Evolutionary conservation across 2,888 invertebrate species (phyloP), one percentile per base, ranked within the genome.

Genomic region (Brenthis ino): DNA sequence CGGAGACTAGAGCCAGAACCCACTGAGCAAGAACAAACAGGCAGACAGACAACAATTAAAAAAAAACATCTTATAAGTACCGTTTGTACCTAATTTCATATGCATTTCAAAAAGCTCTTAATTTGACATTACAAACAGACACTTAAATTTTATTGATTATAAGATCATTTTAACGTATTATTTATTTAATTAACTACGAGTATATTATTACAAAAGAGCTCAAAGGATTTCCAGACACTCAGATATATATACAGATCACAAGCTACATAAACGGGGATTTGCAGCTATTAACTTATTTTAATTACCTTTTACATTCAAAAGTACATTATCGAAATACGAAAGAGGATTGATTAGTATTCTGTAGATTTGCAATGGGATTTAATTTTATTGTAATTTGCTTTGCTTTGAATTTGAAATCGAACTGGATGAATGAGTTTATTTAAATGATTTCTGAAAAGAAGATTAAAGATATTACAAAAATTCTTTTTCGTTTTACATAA

Each of bases 201-300:
- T 33, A 37, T 37, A 1, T 37, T 37, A 37, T 37, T 11, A 43
- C 37, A 43, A 43, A 43, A 43, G 37, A 43, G 3, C 11, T 43
- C 37, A 43, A 43, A 8, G 37, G 37, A 43, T 8, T 43, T 43
- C 11, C 37, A 43, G 37, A 43, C 11, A 11, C 37, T 43, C 37
- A 43, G 37, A 43, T 43, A 43, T 43, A 43, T 20, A 13, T 50
- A 64, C 33, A 68, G 28, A 20, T 64, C 51, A 55, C 28, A 50
- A 51, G 54, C 6, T 54, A 50, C 57, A 56, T 71, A 68, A 68
- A 82, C 77, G 72, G 76, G 77, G 77, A 80, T 82, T 79, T 80
- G 81, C 82, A 83, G 80, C 82, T 81, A 83, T 85, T 85, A 86
- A 86, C 87, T 85, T 81, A 84, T 85, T 83, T 84, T 86, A 85